These are phyloP conservation scores for Sardinella longiceps DNA, from an alignment of 2,797 vertebrate species.

Conservation along the genomic window DNA sequence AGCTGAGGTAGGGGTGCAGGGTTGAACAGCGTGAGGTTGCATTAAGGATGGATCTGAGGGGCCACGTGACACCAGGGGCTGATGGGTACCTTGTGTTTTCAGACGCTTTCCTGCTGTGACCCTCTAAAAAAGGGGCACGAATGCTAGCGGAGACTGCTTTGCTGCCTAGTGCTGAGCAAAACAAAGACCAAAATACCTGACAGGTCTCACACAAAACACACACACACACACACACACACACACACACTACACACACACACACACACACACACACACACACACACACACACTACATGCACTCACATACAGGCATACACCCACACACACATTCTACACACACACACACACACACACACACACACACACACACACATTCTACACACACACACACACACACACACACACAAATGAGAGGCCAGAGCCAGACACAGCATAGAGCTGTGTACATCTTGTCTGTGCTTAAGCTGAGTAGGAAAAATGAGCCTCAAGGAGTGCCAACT, in stretches of 20 bases:
- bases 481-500: neutral
- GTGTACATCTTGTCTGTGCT: neutral
- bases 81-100: conserved; percentile 43
- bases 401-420: neutral
- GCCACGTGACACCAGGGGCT: conserved; percentile 27
- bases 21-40: conserved; percentile 42
- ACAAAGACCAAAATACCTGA: conserved; percentile 41
- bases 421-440: neutral
- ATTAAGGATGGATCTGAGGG: conserved; percentile 46
- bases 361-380: neutral
- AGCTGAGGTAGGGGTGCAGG: neutral
- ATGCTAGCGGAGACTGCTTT: conserved; percentile 29
- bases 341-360: neutral
- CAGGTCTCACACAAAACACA: neutral
- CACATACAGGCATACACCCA: neutral
- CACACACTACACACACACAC: neutral
- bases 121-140: conserved; percentile 33
- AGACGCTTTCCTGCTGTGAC: conserved; percentile 43
- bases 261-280: neutral
- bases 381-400: neutral
- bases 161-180: conserved; percentile 29
- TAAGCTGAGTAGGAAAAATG: neutral
- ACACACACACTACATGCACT: neutral
- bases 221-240: neutral
- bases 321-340: no score